A percentile compares a stretch with the other conserved stretches of the same genome.
Evolutionary conservation across 2,113 vertebrate genomes (phyloP).

Genomic region (Dipodomys merriami): DNA sequence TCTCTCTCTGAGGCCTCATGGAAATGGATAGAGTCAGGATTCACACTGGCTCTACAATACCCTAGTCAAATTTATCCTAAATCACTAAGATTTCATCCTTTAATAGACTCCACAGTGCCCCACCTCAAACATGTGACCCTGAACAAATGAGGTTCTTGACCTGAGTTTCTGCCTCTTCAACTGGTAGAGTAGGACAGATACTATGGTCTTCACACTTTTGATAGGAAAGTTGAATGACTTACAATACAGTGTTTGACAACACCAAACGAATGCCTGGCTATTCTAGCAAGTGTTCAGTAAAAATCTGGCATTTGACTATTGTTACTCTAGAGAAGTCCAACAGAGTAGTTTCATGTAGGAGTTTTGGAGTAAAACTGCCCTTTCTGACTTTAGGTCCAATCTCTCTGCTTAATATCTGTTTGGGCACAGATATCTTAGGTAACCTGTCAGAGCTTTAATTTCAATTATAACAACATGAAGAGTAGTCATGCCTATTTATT

Average conservation of each 20-base stretch:
- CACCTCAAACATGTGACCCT: neutral
- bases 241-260: neutral
- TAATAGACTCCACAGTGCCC: neutral
- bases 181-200: neutral
- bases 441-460: conserved; percentile 19
- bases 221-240: conserved; percentile 50
- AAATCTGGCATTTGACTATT: neutral
- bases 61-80: neutral
- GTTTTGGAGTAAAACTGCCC: neutral
- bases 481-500: neutral
- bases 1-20: neutral
- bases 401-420: neutral
- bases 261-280: neutral
- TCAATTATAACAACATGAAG: conserved; percentile 35
- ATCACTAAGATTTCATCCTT: neutral
- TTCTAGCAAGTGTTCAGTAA: conserved; percentile 18
- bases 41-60: neutral
- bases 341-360: neutral
- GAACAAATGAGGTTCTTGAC: conserved; percentile 5
- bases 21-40: neutral
- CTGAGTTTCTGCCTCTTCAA: conserved; percentile 27
- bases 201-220: conserved; percentile 23
- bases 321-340: conserved; percentile 7
- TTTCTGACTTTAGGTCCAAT: neutral
- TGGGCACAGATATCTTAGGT: conserved; percentile 30